Evolutionary conservation across 2,113 vertebrate genomes (phyloP).

Genomic region (Muntiacus reevesi): DNA sequence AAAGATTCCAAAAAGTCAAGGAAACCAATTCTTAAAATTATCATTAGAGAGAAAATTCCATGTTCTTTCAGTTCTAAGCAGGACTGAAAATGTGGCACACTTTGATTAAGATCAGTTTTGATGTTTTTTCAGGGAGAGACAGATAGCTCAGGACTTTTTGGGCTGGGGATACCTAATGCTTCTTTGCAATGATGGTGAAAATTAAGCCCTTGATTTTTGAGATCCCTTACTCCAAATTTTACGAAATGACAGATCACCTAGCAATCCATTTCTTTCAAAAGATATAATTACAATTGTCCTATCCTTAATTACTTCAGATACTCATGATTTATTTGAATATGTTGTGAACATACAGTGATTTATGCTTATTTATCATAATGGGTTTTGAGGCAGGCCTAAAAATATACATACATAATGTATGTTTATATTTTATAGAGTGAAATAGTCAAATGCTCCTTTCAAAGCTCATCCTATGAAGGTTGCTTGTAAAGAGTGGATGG

Average conservation of each 20-base stretch:
- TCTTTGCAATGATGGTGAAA: neutral
- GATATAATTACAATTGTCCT: conserved; percentile 39
- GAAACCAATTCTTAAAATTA: neutral
- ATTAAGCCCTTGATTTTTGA: neutral
- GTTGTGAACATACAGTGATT: conserved; percentile 26
- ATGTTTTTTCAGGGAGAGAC: neutral
- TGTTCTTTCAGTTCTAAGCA: neutral
- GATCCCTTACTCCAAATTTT: neutral
- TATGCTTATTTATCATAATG: conserved; percentile 36
- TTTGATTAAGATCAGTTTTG: neutral
- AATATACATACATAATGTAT: neutral
- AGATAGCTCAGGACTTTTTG: neutral
- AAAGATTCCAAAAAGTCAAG: neutral
- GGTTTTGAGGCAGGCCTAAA: conserved; percentile 25
- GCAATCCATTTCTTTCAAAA: conserved; percentile 36
- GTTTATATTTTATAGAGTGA: neutral
- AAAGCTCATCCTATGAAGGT: neutral
- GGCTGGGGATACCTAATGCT: neutral
- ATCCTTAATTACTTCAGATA: conserved; percentile 41
- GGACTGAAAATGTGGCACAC: neutral
- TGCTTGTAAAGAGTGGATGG: neutral
- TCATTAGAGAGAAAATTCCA: neutral
- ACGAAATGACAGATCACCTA: neutral
- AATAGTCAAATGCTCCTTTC: neutral
- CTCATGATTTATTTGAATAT: conserved; percentile 51